Evolutionary conservation across 2,888 invertebrate species (phyloP), one percentile per base, ranked within the genome.

Genomic region (Myathropa florea): DNA sequence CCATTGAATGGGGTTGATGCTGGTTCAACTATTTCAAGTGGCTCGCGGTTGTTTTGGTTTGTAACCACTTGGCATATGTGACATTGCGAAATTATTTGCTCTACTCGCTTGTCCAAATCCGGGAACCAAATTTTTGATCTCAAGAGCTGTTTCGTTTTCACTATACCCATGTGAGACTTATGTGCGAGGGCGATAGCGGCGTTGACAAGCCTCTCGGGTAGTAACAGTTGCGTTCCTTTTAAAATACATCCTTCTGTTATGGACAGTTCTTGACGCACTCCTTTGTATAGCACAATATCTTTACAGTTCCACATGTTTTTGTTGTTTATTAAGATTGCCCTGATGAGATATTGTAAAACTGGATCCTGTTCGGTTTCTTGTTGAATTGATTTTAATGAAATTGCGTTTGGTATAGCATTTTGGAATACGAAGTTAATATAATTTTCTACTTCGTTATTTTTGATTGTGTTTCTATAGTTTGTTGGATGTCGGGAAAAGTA

Each of bases 71-170:
- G 30, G 6, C 6, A 30, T 4, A 30, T 30, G 30, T 30, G 30
- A 57, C 9, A 59, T 21, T 67, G 53, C 26, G 53, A 24, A 4
- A 70, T 24, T 26, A 39, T 60, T 60, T 60, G 23, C 18, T 60
- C 61, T 12, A 64, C 46, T 6, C 64, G 64, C 39, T 36, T 64
- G 39, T 64, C 39, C 9, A 64, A 24, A n/a, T 64, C 60, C 3
- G 71, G 71, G 59, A 60, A 60, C 60, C 60, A 60, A 60, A 71
- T 60, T 73, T 63, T 63, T 23, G 14, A 63, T 63, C 63, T 21
- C 1, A 73, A 30, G 12, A 63, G 24, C 4, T 53, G 71, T 61
- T 71, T 71, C 14, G 46, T 61, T 71, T 61, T 71, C 0, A 70
- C 36, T 14, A 59, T 24, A 10, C 68, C 68, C 68, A 70, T 33